Base-by-base conservation (phyloP, 2,888 invertebrate genomes). In the Agonopterix arenella region DNA sequence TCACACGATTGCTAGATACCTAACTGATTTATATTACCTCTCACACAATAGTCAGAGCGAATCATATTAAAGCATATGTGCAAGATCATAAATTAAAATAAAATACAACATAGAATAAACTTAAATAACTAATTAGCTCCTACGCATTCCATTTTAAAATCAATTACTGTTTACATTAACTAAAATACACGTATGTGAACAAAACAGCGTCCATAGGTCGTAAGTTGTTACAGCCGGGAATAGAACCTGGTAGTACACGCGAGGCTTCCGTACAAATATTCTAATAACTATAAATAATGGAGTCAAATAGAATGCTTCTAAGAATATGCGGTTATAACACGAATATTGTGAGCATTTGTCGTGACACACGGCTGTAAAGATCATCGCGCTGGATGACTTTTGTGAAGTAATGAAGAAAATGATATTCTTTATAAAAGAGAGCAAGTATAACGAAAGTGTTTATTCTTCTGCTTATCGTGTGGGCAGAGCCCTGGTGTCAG, bases 271-370 rank as follows among this genome's bases (percentile, higher is more conserved):
- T 45, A 52, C 47, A 47, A 51, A 51, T 53, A 50, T 47, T 53
- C 49, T 53, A 55, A 53, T 53, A 52, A 48, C 55, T 36, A 56
- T 53, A 53, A 56, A 56, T 53, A 64, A 64, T 59, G 60, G 59
- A 55, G 53, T 49, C 52, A 60, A 60, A 60, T 59, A 52, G 58
- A 60, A 61, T 57, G 50, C 55, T 49, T 51, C 51, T 18, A 52
- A 46, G 55, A 59, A 58, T 61, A 60, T 58, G 56, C 56, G 56
- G 51, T 50, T 50, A 43, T 47, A 55, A 53, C 52, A 57, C 55
- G 56, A 50, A 52, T 54, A 50, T 53, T 50, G 57, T 49, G n/a
- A 40, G 44, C 36, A 11, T 28, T 28, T 28, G 2, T 48, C 11
- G 45, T 36, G 55, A 56, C 54, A 66, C 50, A 65, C 58, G 42